Evolutionary conservation across 2,888 invertebrate genomes (phyloP).

Genomic region (Lepidochitona cinerea): DNA sequence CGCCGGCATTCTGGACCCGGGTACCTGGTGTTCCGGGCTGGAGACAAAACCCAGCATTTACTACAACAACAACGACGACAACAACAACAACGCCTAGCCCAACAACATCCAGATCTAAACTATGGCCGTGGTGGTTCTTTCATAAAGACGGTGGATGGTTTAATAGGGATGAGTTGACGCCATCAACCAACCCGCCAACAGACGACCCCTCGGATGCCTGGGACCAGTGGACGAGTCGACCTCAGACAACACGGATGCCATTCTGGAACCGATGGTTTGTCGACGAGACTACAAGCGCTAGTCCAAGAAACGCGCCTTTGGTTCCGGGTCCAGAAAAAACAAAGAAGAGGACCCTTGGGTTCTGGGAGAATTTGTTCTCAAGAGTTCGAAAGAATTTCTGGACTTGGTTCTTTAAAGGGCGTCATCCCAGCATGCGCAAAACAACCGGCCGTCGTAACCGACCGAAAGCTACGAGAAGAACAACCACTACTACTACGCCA

Average conservation of each 20-base stretch:
- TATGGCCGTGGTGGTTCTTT: slow-evolving; percentile 5
- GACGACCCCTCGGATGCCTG: neutral
- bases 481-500: neutral
- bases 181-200: neutral
- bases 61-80: neutral
- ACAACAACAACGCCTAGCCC: neutral
- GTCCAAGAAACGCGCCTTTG: neutral
- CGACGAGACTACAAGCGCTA: neutral
- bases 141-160: neutral
- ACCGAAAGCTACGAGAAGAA: neutral
- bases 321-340: neutral
- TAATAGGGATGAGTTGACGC: neutral
- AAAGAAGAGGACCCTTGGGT: neutral
- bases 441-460: neutral
- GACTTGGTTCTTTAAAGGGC: neutral
- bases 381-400: neutral
- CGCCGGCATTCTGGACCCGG: neutral
- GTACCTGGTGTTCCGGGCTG: neutral
- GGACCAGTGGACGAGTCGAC: neutral
- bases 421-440: neutral
- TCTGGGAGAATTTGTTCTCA: neutral
- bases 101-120: neutral
- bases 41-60: neutral
- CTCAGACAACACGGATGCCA: neutral
- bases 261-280: neutral